Conservation (phyloP, 1,140 invertebrate species). For the Nymphalis io region DNA sequence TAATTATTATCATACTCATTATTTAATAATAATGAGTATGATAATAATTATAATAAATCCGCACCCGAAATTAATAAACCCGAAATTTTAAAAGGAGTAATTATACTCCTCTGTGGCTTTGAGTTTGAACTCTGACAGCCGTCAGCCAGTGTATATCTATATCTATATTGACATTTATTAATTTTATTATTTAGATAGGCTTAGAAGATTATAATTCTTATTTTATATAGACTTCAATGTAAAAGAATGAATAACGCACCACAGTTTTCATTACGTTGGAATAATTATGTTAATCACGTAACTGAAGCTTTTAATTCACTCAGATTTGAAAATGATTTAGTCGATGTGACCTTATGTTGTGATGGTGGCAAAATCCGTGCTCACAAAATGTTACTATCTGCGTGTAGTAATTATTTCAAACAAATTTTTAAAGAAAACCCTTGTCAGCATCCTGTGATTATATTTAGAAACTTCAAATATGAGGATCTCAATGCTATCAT, state of each 20-base stretch:
- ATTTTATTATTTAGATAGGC: not conserved
- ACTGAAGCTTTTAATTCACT: constrained; percentile 87
- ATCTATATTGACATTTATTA: not conserved
- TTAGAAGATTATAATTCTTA: constrained; percentile 11
- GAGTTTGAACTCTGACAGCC: too few species aligned
- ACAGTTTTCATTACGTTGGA: constrained; percentile 77
- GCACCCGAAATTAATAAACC: too few species aligned
- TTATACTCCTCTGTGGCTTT: not conserved
- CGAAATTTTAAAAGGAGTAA: too few species aligned
- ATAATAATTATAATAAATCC: too few species aligned
- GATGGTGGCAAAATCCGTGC: constrained; percentile 91
- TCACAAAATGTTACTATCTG: constrained; percentile 92
- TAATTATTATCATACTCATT: too few species aligned
- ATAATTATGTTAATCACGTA: constrained; percentile 77
- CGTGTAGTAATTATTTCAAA: constrained; percentile 91
- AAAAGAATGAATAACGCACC: constrained; percentile 74
- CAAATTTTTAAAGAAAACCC: constrained; percentile 92
- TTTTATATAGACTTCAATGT: constrained; percentile 19
- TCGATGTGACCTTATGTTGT: constrained; percentile 92
- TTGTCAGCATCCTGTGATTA: constrained; percentile 92
- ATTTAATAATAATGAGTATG: too few species aligned
- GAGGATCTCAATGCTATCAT: constrained; percentile 90
- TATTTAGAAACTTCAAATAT: constrained; percentile 91
- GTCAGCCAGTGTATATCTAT: too few species aligned
- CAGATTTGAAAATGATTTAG: constrained; percentile 88